Evolutionary conservation across 1,140 invertebrate species (phyloP).

Genomic region (Ceratina australensis): DNA sequence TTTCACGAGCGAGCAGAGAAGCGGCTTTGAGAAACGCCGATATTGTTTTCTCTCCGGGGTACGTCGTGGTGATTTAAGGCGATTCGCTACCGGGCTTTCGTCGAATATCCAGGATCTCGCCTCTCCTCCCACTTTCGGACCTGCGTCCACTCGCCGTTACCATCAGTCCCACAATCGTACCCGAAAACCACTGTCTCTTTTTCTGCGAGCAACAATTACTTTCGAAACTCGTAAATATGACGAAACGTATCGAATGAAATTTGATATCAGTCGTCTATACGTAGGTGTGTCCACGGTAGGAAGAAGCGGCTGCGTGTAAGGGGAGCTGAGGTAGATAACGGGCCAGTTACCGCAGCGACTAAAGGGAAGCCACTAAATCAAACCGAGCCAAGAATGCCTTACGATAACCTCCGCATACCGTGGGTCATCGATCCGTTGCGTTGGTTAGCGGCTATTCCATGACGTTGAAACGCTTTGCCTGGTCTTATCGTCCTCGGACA

Average conservation of each 20-base stretch:
- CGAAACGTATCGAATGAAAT: no score
- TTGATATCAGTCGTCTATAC: no score
- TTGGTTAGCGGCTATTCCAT: neutral
- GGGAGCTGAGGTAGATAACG: slow-evolving; percentile 17
- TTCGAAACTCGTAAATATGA: no score
- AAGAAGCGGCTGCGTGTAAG: neutral
- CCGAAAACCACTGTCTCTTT: no score
- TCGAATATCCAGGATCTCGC: slow-evolving; percentile 11
- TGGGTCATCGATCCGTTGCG: slow-evolving; percentile 23
- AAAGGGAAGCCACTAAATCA: slow-evolving; percentile 33
- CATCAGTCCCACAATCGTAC: no score
- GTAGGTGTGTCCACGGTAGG: neutral
- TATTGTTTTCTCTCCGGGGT: slow-evolving; percentile 22
- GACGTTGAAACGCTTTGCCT: neutral
- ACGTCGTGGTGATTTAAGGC: slow-evolving; percentile 16
- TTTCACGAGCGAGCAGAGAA: slow-evolving; percentile 25
- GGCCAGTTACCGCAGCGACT: slow-evolving; percentile 21
- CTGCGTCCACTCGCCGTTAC: neutral
- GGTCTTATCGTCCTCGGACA: slow-evolving; percentile 11
- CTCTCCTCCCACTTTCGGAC: neutral
- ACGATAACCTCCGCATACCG: slow-evolving; percentile 33
- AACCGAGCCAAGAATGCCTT: slow-evolving; percentile 30
- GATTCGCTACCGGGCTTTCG: slow-evolving; percentile 8
- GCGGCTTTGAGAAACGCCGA: slow-evolving; percentile 24
- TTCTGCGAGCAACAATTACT: no score